Evolutionary conservation across 1,140 invertebrate genomes (phyloP).

Genomic region (Drepana arcuata): DNA sequence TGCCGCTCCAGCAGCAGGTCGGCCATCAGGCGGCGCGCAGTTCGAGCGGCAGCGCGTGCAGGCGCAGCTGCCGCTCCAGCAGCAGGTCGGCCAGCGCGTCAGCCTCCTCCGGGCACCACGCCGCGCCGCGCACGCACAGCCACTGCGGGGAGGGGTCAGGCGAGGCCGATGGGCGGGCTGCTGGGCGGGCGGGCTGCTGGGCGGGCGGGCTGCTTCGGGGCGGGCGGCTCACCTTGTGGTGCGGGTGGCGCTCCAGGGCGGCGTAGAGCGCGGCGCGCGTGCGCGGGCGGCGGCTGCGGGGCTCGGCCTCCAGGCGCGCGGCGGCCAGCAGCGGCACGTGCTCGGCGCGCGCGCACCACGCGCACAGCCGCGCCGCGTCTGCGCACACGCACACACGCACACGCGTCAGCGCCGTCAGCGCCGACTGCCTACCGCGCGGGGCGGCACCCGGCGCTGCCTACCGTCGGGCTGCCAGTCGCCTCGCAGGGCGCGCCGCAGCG

Average conservation of each 20-base stretch:
- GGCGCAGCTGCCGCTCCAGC: not conserved
- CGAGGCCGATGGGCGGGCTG: not conserved
- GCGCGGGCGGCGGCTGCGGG: slow-evolving; percentile 1
- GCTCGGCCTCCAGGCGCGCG: slow-evolving; percentile 2
- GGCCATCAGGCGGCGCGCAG: slow-evolving; percentile 1
- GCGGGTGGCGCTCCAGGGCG: slow-evolving; percentile 3
- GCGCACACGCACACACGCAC: not conserved
- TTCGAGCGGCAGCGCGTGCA: not conserved
- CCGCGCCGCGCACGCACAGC: slow-evolving; percentile 5
- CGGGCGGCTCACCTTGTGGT: slow-evolving; percentile 4
- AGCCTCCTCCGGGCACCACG: not conserved
- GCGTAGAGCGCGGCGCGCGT: slow-evolving; percentile 4
- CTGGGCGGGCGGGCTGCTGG: not conserved
- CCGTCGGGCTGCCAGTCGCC: slow-evolving; percentile 9
- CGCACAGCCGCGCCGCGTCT: not conserved
- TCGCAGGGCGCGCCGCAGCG: slow-evolving; percentile 2
- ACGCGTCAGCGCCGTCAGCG: not conserved
- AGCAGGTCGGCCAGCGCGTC: not conserved
- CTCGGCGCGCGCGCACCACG: slow-evolving; percentile 2
- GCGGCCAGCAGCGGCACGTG: slow-evolving; percentile 4
- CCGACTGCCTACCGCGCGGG: not conserved
- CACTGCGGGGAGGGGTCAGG: slow-evolving; percentile 5
- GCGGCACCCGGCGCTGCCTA: not conserved
- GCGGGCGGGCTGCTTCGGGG: not conserved
- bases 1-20: slow-evolving; percentile 4